Evolutionary conservation across 1,140 invertebrate species (phyloP), one percentile per base, ranked within the genome.

Genomic region (Heliothis subflexa): DNA sequence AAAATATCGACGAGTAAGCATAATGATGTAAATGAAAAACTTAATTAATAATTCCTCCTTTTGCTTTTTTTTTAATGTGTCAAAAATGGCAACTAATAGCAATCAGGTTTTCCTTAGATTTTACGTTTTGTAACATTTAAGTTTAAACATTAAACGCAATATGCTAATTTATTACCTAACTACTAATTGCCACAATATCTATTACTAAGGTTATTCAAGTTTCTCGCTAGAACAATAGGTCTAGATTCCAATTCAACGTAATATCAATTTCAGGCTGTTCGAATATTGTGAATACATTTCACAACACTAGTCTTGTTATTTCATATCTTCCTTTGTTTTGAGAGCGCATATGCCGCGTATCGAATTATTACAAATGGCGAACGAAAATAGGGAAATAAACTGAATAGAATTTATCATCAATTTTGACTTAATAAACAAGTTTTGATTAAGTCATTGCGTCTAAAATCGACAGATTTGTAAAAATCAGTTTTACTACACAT

Each of bases 321-420:
- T 73, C 49, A 80, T 66, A 77, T 71, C 70, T 73, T 54, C 64
- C 66, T 75, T 73, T 78, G 74, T 73, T 81, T 77, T 78, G 50
- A 13, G 50, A 71, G 14, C 49, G 21, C 18, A 62, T 66, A n/a
- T 61, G 18, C 62, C 54, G 52, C 50, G 73, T 79, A 75, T 79
- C 72, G 52, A 79, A 61, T 79, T 79, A 79, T 75, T 79, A 59
- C 18, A 75, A 66, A 52, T 66, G 45, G 40, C 16, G 25, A 49
- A 33, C 47, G 33, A 54, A 54, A 64, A 64, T 18, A 33, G 40
- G 9, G 12, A 68, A 68, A 25, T 28, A 49, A 68, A 11, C 50
- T 50, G 11, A n/a, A 14, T 68, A 50, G 18, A n/a, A 4, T 12
- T 25, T 61, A 28, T 25, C 11, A 61, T 28, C 3, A 11, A 18